Conservation (phyloP, 2,888 invertebrate species). For the Osedax frankpressi region DNA sequence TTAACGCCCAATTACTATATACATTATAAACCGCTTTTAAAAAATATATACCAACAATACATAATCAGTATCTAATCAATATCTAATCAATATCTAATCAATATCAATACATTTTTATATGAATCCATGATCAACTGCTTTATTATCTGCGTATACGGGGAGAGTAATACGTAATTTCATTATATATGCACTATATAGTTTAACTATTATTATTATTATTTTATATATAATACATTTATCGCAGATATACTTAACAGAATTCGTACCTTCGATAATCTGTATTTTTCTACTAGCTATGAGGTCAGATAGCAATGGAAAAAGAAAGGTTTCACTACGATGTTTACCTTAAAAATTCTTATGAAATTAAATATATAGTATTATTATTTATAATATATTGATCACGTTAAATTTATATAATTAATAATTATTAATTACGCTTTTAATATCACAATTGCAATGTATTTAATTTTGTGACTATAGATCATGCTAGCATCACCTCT, state of each 20-base stretch:
- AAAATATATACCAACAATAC: too few relatives aligned
- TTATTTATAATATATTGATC: background rate
- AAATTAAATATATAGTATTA: background rate
- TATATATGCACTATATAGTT: too few relatives aligned
- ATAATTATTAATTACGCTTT: background rate
- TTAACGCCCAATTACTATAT: too few relatives aligned
- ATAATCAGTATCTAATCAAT: too few relatives aligned
- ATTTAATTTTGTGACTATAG: background rate
- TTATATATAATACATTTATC: too few relatives aligned
- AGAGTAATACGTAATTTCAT: too few relatives aligned
- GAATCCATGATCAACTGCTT: too few relatives aligned
- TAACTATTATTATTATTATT: too few relatives aligned
- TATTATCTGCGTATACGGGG: too few relatives aligned
- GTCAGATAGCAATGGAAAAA: background rate
- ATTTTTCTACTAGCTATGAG: background rate
- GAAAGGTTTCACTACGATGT: background rate
- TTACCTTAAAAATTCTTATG: background rate
- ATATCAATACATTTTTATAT: too few relatives aligned
- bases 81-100: too few relatives aligned
- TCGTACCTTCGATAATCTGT: background rate
- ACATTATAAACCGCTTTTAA: too few relatives aligned
- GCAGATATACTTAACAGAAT: constrained; percentile 10
- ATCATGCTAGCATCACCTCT: background rate
- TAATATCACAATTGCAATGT: background rate
- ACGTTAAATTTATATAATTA: background rate